A percentile compares a stretch with the other conserved stretches of the same genome.
Evolutionary conservation across 2,113 vertebrate genomes (phyloP).

Genomic region (Tichodroma muraria): DNA sequence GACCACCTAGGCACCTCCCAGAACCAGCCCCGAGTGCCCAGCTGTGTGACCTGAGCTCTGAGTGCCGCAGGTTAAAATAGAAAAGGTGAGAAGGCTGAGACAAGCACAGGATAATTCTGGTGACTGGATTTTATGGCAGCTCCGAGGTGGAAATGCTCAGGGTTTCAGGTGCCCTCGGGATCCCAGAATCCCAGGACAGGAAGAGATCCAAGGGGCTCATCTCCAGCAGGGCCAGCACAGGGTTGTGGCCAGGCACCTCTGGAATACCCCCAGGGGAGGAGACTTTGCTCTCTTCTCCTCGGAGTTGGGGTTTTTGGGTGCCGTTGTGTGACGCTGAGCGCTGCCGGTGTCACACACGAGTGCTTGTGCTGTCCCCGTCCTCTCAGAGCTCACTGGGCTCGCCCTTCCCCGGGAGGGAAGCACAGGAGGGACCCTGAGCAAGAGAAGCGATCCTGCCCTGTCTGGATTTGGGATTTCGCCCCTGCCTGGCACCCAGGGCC

Average conservation of each 20-base stretch:
- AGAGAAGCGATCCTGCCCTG: neutral
- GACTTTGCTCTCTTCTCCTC: neutral
- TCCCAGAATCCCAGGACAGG: neutral
- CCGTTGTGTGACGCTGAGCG: neutral
- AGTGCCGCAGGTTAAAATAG: neutral
- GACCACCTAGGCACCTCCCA: neutral
- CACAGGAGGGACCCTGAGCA: accelerated
- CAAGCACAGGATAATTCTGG: neutral
- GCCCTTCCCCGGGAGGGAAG: neutral
- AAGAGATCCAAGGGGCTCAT: no score
- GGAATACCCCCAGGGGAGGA: neutral
- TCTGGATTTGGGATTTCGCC: neutral
- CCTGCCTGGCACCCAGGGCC: neutral
- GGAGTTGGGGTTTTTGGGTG: neutral
- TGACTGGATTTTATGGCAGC: neutral
- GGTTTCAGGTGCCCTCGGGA: neutral
- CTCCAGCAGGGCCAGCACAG: neutral
- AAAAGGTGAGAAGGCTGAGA: neutral
- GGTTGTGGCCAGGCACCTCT: neutral
- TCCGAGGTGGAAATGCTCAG: neutral
- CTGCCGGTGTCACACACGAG: accelerated
- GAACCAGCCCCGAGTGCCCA: accelerated
- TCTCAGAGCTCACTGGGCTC: neutral
- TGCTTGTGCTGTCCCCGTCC: neutral
- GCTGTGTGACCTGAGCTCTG: neutral